Base-by-base conservation (phyloP, 2,888 invertebrate species). In the Steinernema hermaphroditum region DNA sequence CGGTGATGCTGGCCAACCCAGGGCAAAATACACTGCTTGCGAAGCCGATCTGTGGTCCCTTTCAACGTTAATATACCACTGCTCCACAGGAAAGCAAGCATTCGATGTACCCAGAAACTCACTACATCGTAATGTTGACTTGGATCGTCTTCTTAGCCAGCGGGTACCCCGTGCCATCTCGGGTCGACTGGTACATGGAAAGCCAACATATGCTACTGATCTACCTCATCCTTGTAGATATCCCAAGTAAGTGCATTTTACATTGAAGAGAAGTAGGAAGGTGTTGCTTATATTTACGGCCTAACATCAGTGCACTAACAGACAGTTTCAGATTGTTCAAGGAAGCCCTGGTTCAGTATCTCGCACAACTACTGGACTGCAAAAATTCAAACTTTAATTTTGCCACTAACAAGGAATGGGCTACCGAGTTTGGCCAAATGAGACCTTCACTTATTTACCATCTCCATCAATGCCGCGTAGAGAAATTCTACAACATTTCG, bases 171-270 rank as follows among this genome's bases (percentile, higher is more conserved):
- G 22, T 24, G 54, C 54, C 24, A 22, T 54, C 4, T 54, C 54
- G 4, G 54, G 54, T 14, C 16, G 54, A 27, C 19, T 54, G 14
- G 12, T 14, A 24, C 19, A 54, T 19, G 54, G 27, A 14, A 22
- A 27, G 27, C 22, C 8, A 2, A 27, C 4, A 14, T 54, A 54
- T 22, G 27, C 27, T 14, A 19, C 19, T 27, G 54, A 54, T 22
- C 24, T 54, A 22, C 54, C 54, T 4, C 54, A 54, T 4, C 54
- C 54, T 8, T 54, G 54, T 24, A 54, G 54, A 54, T 54, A 54
- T 22, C 54, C 54, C 12, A 54, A 27, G 54, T 54, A 4, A 16
- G 54, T 54, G 4, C 54, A 9, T 41, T 41, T 14, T 41, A 41
- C 16, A n/a, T n/a, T n/a, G n/a, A n/a, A n/a, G n/a, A n/a, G n/a